Evolutionary conservation across 2,113 vertebrate species (phyloP), one percentile per base, ranked within the genome.

Genomic region (Leptobrachium leishanense): DNA sequence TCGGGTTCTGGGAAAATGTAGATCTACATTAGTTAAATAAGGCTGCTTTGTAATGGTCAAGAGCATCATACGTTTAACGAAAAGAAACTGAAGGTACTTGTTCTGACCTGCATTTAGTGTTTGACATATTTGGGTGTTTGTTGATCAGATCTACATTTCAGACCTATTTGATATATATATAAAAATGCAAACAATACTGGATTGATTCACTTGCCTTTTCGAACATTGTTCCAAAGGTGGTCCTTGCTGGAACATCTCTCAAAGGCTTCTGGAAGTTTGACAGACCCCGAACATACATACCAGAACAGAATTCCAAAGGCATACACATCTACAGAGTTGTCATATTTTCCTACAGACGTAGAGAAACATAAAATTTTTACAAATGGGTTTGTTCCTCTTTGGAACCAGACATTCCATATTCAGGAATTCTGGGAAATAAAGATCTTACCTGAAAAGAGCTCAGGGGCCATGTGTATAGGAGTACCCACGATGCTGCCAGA

Each of bases 271-370:
- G 98, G 98, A 75, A 99, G 90, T 90, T 96, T 98, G 67, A 99
- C 92, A 0, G 97, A 96, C 62, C 98, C 98, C 0, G 96, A 97
- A 86, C 98, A 99, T 53, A 99, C 92, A 85, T 99, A 99, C 98
- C 98, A 99, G 90, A 99, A 99, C n/a, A 99, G 93, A 85, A 99
- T 98, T 75, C 98, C 98, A 44, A 99, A 99, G 0, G 98, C 98
- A 0, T 99, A 99, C 74, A 99, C 98, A 12, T 99, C 98, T 55
- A 99, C 97, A 0, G 98, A 99, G 83, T 99, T 98, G 85, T 99
- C 98, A 0, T 99, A 99, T 82, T 99, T 99, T 71, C 98, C 97
- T 99, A 86, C 15, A 79, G 9, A 50, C 8, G 46, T 50, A 11
- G 39, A 40, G 63, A 39, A 65, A 8, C 20, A 65, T 40, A 65